These are phyloP conservation scores for Hirundichthys speculiger DNA, from an alignment of 2,113 vertebrate species.

Conservation along the genomic window DNA sequence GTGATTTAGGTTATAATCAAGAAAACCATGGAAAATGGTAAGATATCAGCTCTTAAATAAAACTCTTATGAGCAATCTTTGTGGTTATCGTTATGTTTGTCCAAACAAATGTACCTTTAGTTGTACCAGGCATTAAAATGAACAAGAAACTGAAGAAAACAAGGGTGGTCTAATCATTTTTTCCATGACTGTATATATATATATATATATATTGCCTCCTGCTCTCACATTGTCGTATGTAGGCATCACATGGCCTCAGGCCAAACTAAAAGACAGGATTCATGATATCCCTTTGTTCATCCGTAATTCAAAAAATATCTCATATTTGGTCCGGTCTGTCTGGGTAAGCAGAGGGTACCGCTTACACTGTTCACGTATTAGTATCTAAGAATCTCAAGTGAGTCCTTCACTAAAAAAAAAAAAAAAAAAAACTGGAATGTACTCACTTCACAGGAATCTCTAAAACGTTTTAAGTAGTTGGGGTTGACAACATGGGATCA, in stretches of 20 bases:
- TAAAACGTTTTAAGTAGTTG: constrained; percentile 14
- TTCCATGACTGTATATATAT: no score
- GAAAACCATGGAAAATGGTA: no score
- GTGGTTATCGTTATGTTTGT: no score
- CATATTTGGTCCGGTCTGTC: constrained; percentile 63
- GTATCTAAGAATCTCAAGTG: constrained; percentile 42
- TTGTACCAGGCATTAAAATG: no score
- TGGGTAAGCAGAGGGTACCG: constrained; percentile 68
- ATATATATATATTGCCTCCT: no score
- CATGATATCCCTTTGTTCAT: constrained; percentile 31
- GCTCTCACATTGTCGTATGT: no score
- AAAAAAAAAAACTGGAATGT: not conserved
- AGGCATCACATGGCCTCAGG: constrained; percentile 37
- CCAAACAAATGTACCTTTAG: no score
- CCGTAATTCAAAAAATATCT: constrained; percentile 46
- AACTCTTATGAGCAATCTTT: no score
- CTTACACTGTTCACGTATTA: constrained; percentile 41
- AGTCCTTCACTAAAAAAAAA: constrained; percentile 3
- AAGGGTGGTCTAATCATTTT: no score
- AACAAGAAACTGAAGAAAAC: no score
- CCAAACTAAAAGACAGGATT: constrained; percentile 33
- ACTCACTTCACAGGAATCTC: constrained; percentile 15
- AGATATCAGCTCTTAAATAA: no score
- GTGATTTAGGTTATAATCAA: no score
- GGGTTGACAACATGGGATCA: constrained; percentile 18